Conservation (phyloP, 2,113 vertebrate genomes). For the Calidris pugnax region DNA sequence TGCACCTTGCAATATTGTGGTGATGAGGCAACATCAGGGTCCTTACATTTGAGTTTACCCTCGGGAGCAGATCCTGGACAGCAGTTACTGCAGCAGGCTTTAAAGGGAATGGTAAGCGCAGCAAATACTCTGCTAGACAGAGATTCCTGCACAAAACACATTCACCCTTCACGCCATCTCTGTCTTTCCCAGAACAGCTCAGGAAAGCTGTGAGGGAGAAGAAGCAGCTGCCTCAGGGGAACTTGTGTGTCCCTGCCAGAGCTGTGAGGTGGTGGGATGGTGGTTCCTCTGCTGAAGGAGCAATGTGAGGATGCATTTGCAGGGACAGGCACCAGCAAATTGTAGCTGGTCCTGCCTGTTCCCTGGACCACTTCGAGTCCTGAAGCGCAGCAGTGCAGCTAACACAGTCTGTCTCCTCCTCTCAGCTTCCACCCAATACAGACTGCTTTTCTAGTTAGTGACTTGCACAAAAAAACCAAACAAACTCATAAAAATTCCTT, state of each 20-base stretch:
- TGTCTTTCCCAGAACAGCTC: background rate
- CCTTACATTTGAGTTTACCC: background rate
- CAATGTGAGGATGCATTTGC: accelerated
- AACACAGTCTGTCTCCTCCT: background rate
- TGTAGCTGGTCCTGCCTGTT: background rate
- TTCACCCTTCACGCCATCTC: background rate
- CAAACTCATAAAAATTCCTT: background rate
- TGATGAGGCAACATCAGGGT: background rate
- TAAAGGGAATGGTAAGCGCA: background rate
- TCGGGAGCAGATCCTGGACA: background rate
- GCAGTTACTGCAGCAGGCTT: background rate
- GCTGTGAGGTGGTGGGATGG: background rate
- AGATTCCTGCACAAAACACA: background rate
- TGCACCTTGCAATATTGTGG: background rate
- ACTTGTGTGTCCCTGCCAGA: background rate
- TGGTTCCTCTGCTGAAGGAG: background rate
- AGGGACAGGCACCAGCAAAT: background rate
- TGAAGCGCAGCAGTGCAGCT: background rate
- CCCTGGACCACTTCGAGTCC: background rate
- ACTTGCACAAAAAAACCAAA: background rate
- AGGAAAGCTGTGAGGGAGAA: background rate
- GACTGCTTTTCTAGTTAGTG: background rate
- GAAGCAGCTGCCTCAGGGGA: background rate
- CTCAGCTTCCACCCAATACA: background rate
- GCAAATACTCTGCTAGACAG: background rate